Evolutionary conservation across 1,140 invertebrate species (phyloP), one percentile per base, ranked within the genome.

Genomic region (Drosophila chauvacae): DNA sequence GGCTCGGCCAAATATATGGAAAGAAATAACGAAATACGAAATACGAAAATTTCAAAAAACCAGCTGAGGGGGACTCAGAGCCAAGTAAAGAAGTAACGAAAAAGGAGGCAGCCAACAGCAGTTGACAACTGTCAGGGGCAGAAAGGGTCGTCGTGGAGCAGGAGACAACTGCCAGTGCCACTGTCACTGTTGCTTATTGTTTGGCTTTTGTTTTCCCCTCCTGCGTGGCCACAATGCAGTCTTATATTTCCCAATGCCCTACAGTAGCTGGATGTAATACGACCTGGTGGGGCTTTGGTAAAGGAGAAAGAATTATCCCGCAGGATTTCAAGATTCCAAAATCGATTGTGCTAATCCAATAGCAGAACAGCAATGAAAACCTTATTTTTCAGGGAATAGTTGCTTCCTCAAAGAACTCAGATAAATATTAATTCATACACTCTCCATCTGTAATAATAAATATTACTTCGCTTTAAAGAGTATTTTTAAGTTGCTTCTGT

Each of bases 81-180:
- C 44, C 28, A 51, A 78, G 33, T 60, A 42, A 30, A n/a, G 39
- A 61, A 59, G 57, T 69, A 62, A 62, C 80, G 83, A 78, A 81
- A 83, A 74, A 74, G 51, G 76, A 63, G 83, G 77, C 69, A 79
- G 71, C 80, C 78, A 90, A 76, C 74, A 90, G 78, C 71, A 90
- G 85, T 90, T 90, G 86, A 90, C 85, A 90, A 90, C 85, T 90
- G 85, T 90, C 85, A 90, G 75, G 62, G 81, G 75, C 85, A 88
- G 81, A 72, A 72, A 59, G 60, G 56, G 39, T 64, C 65, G 35
- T 63, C 59, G 28, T 47, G 59, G 47, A 57, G 68, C 63, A 47
- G 68, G 44, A 48, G 50, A 72, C 68, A 76, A 73, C 74, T 80
- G 84, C 72, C 82, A 84, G 77, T 85, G 75, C 81, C 70, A 85